Conservation (phyloP, 1,140 invertebrate species). For the Myzus persicae region DNA sequence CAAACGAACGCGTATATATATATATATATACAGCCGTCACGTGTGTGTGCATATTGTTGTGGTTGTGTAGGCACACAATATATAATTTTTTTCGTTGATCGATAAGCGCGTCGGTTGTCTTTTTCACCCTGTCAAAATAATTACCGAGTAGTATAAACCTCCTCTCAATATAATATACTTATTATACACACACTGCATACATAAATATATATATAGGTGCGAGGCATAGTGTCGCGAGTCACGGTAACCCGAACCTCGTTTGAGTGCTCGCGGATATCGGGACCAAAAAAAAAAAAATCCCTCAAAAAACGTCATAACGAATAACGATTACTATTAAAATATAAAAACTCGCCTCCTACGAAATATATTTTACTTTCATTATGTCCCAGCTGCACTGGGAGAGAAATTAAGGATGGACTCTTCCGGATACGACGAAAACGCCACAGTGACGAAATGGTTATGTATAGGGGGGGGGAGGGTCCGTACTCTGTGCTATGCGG, state of each 20-base stretch:
- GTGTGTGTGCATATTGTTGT: not conserved
- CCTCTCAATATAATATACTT: not conserved
- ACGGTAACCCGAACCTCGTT: not conserved
- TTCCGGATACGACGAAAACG: not conserved
- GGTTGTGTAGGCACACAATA: not conserved
- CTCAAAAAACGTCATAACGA: not conserved
- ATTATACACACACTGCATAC: not conserved
- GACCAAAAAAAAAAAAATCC: not conserved
- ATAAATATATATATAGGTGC: not conserved
- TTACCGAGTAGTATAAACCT: not conserved
- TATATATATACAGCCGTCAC: not conserved
- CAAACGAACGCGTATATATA: not conserved
- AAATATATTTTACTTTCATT: not conserved
- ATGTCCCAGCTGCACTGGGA: not conserved
- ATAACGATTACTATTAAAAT: not conserved
- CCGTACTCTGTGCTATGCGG: too few relatives aligned
- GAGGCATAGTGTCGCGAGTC: not conserved
- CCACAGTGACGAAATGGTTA: too few relatives aligned
- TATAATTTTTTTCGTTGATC: not conserved
- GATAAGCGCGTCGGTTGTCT: not conserved
- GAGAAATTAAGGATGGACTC: not conserved
- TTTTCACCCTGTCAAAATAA: slow-evolving; percentile 3
- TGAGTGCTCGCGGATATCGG: not conserved
- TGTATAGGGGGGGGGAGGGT: too few relatives aligned
- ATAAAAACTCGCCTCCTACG: not conserved